A percentile compares a stretch with the other conserved stretches of the same genome.
Evolutionary conservation across 2,797 vertebrate species (phyloP).

Genomic region (Falco novaeseelandiae): DNA sequence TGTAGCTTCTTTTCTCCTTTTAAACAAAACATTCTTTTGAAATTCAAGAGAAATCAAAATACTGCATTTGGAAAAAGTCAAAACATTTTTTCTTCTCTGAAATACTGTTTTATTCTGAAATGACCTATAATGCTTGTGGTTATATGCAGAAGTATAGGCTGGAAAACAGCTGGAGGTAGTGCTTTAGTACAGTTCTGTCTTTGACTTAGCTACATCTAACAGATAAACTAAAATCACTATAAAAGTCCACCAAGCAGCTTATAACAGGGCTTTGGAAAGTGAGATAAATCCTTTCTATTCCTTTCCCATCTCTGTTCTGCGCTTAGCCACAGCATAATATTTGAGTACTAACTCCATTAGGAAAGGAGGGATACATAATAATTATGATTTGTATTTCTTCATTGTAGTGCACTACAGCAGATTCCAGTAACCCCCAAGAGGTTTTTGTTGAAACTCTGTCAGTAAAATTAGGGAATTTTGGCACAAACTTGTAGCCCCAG

Average conservation of each 20-base stretch:
- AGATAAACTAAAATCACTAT: background rate
- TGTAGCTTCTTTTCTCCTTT: background rate
- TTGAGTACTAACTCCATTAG: background rate
- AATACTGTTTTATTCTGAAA: background rate
- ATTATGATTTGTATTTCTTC: background rate
- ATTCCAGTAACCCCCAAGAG: background rate
- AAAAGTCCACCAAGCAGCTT: background rate
- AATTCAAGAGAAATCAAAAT: background rate
- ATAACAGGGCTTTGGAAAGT: background rate
- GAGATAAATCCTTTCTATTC: background rate
- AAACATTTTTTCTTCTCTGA: background rate
- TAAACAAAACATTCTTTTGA: background rate
- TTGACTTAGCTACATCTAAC: background rate
- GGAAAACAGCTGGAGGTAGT: background rate
- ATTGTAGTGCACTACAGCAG: background rate
- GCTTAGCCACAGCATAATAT: fast-evolving
- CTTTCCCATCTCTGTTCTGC: background rate
- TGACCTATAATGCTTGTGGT: background rate
- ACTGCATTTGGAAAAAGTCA: background rate
- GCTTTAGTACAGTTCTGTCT: background rate
- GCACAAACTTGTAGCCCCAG: background rate
- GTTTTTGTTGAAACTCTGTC: background rate
- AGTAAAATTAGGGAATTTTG: background rate
- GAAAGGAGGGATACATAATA: background rate
- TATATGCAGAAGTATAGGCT: background rate